A percentile compares a stretch with the other conserved stretches of the same genome.
Conservation (phyloP, 2,113 vertebrate genomes). For the Tiliqua scincoides region DNA sequence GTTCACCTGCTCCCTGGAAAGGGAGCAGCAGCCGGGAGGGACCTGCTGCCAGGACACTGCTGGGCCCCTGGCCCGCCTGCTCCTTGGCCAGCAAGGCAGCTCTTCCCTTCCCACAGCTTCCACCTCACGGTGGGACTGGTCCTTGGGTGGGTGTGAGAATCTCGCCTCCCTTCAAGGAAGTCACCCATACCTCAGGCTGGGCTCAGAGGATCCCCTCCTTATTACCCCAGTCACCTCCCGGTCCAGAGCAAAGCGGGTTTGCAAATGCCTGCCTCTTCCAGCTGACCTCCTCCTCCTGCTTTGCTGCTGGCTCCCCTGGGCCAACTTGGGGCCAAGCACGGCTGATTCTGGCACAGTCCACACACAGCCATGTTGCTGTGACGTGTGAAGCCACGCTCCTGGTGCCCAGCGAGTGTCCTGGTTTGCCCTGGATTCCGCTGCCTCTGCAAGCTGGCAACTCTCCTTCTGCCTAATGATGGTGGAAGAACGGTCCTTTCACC, state of each 20-base stretch:
- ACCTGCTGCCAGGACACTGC: not conserved
- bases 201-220: too few relatives aligned
- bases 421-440: not conserved
- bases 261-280: not conserved
- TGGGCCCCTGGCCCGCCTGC: not conserved
- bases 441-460: not conserved
- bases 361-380: not conserved
- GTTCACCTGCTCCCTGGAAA: constrained; percentile 63
- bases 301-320: not conserved
- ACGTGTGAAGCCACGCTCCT: not conserved
- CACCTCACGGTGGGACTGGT: not conserved
- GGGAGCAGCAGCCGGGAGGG: constrained; percentile 1
- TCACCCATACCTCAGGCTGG: not conserved
- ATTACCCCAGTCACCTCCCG: not conserved
- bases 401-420: not conserved
- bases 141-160: not conserved
- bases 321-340: not conserved
- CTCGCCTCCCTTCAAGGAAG: not conserved
- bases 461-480: not conserved
- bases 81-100: not conserved
- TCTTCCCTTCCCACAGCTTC: constrained; percentile 1
- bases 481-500: too few relatives aligned
- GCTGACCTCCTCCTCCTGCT: not conserved
- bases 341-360: not conserved
- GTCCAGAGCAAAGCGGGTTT: not conserved